Evolutionary conservation across 1,140 invertebrate species (phyloP).

Genomic region (Drosophila virilis): DNA sequence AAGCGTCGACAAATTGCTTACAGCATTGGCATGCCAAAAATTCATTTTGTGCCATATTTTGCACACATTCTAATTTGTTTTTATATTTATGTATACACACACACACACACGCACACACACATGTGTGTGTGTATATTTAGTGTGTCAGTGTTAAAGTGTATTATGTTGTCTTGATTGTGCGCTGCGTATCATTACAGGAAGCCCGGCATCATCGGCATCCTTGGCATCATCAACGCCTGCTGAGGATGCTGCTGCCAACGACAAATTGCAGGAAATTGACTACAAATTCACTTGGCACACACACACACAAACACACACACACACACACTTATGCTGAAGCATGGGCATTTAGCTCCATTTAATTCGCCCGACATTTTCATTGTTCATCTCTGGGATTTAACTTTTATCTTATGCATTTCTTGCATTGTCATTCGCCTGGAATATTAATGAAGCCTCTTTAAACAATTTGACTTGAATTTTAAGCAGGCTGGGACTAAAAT

Average conservation of each 20-base stretch:
- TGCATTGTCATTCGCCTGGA: slow-evolving; percentile 49
- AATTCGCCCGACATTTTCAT: slow-evolving; percentile 34
- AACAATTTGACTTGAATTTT: slow-evolving; percentile 32
- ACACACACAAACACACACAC: slow-evolving; percentile 27
- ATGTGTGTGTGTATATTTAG: not conserved
- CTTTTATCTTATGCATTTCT: slow-evolving; percentile 44
- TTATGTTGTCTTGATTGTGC: slow-evolving; percentile 76
- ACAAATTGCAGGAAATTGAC: slow-evolving; percentile 82
- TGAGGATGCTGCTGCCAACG: slow-evolving; percentile 53
- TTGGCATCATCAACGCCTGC: slow-evolving; percentile 27
- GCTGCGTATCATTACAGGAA: slow-evolving; percentile 74
- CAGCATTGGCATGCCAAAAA: slow-evolving; percentile 24
- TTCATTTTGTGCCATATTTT: slow-evolving; percentile 60
- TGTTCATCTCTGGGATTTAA: slow-evolving; percentile 56
- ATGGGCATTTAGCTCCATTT: slow-evolving; percentile 27
- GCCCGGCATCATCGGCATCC: slow-evolving; percentile 27
- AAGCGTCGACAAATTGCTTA: slow-evolving; percentile 64
- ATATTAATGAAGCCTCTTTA: slow-evolving; percentile 52
- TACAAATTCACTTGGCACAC: slow-evolving; percentile 64
- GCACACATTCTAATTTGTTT: slow-evolving; percentile 76
- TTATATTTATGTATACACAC: slow-evolving; percentile 47
- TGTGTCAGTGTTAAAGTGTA: slow-evolving; percentile 43
- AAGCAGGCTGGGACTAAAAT: slow-evolving; percentile 27
- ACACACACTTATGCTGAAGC: slow-evolving; percentile 9
- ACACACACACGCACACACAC: not conserved